These are phyloP conservation scores for Volucella inanis DNA, from an alignment of 2,888 invertebrate species.

Conservation along the genomic window DNA sequence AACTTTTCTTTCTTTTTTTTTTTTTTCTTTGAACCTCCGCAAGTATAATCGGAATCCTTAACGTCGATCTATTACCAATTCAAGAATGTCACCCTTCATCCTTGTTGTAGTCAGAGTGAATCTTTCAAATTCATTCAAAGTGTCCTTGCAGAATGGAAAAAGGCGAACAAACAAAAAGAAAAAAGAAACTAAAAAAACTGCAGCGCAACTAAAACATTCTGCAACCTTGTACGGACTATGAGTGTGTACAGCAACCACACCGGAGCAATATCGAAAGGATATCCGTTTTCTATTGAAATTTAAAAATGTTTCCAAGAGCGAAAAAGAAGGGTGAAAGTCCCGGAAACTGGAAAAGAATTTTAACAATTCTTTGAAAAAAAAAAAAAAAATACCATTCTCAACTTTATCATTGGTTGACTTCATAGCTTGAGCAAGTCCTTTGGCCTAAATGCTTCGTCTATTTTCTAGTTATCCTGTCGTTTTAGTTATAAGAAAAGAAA, in stretches of 20 bases:
- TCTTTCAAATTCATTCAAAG: constrained; percentile 60
- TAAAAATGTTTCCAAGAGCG: constrained; percentile 25
- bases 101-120: constrained; percentile 50
- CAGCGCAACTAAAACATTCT: constrained; percentile 37
- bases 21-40: too few relatives aligned
- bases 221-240: neutral
- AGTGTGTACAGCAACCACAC: neutral
- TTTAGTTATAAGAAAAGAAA: constrained; percentile 65
- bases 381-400: too few relatives aligned
- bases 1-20: too few relatives aligned
- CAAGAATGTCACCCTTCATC: constrained; percentile 40
- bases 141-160: constrained; percentile 55
- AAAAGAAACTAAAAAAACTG: constrained; percentile 57
- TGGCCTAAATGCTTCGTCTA: constrained; percentile 57
- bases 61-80: constrained; percentile 28
- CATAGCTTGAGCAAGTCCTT: constrained; percentile 32
- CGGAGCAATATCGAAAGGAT: constrained; percentile 68
- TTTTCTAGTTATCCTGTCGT: constrained; percentile 64
- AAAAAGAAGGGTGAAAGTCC: too few relatives aligned
- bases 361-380: too few relatives aligned
- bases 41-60: too few relatives aligned
- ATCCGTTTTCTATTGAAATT: constrained; percentile 65
- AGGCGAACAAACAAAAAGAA: constrained; percentile 5
- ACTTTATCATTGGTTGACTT: too few relatives aligned
- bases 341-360: too few relatives aligned